Base-by-base conservation (phyloP, 2,888 invertebrate species). In the Mythimna ferrago region DNA sequence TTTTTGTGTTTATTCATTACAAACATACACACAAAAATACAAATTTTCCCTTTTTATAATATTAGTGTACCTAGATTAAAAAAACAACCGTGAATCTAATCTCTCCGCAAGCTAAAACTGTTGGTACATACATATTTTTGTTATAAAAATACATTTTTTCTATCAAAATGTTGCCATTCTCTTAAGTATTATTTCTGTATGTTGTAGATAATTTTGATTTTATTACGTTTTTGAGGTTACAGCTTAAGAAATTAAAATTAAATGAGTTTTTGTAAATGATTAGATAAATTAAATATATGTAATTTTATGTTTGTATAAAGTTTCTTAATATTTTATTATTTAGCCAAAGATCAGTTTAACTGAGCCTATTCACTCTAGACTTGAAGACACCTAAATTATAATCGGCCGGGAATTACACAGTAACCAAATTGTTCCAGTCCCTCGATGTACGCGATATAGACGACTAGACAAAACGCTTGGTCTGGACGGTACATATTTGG, bases 101-200 rank as follows among this genome's bases (percentile, higher is more conserved):
- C n/a, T 38, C 16, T 6, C 32, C 57, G 48, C 74, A 66, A 66
- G 68, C 57, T 16, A 41, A 57, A 35, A 54, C 2, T 16, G 21
- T 41, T 38, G 1, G 35, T 10, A 26, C 41, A 41, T 38, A 26
- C 48, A 6, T 48, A 48, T 64, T 64, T 73, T 60, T 60, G 35
- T 65, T 53, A 53, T 7, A 53, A 53, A 48, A 53, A 61, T 53
- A 70, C 2, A 32, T 19, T 65, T 76, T 57, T 48, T 35, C 26
- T 56, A 61, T 14, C 51, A 35, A 66, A 69, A 67, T 76, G 57
- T 86, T 85, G 84, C 86, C 86, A 85, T 86, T 78, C 69, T 82
- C 57, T 56, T 73, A 81, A 84, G 84, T 84, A 86, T 80, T 86
- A 86, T 82, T 76, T 21, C 70, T 76, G 21, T 77, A 78, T 78